Evolutionary conservation across 2,797 vertebrate species (phyloP).

Genomic region (Hydrophis major): DNA sequence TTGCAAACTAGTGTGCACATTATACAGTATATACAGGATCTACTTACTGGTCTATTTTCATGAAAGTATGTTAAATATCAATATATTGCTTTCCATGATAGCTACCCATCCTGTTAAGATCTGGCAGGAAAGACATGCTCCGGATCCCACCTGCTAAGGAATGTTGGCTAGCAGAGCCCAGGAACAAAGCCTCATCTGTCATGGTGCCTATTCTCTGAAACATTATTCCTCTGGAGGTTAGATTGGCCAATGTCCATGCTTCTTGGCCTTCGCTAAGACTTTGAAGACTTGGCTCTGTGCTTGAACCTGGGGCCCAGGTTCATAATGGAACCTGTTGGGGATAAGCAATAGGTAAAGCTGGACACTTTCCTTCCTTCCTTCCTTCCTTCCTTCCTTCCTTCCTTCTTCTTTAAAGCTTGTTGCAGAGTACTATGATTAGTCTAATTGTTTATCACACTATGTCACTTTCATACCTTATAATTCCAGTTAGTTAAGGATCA

Average conservation of each 20-base stretch:
- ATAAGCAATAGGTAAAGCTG: not conserved
- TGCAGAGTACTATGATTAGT: not conserved
- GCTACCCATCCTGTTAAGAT: not conserved
- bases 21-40: not conserved
- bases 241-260: not conserved
- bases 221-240: not conserved
- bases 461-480: not conserved
- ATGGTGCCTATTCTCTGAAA: not conserved
- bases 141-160: not conserved
- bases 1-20: not conserved
- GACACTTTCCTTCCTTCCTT: not conserved
- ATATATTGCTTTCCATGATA: not conserved
- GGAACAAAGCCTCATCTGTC: not conserved
- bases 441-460: not conserved
- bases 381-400: not conserved
- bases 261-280: not conserved
- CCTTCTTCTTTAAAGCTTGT: not conserved
- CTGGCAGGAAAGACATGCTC: not conserved
- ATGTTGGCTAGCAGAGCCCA: not conserved
- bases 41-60: not conserved
- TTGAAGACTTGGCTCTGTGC: not conserved
- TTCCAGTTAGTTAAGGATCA: slow-evolving; percentile 8
- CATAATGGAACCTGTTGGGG: not conserved
- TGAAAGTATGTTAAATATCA: not conserved
- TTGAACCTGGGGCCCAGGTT: not conserved